Percentiles rank a stretch among this genome's conserved stretches.
These are phyloP conservation scores for Anser brachyrhynchus DNA, from an alignment of 2,113 vertebrate species.

Conservation along the genomic window DNA sequence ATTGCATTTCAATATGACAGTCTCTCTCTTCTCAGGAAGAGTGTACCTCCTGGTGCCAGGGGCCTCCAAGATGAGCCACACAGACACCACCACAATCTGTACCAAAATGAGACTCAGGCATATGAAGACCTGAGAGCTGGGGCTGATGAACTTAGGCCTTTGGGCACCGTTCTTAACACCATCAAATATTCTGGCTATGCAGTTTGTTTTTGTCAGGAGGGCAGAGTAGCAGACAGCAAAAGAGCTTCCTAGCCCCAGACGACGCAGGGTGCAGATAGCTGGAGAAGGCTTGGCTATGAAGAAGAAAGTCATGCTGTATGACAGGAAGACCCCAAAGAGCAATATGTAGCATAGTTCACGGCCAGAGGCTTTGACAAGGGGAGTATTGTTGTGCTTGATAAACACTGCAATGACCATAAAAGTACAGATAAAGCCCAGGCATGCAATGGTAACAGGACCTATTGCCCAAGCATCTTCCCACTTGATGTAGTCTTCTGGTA, in stretches of 20 bases:
- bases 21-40: slow-evolving; percentile 92
- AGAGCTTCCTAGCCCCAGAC: slow-evolving; percentile 92
- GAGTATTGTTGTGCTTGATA: slow-evolving; percentile 92
- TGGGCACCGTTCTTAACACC: slow-evolving; percentile 94
- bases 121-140: slow-evolving; percentile 97
- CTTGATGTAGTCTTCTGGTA: slow-evolving; percentile 97
- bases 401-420: slow-evolving; percentile 91
- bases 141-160: slow-evolving; percentile 96
- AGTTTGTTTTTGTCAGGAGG: slow-evolving; percentile 97
- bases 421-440: slow-evolving; percentile 92
- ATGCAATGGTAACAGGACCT: slow-evolving; percentile 95
- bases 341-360: slow-evolving; percentile 96
- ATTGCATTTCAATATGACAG: slow-evolving; percentile 97
- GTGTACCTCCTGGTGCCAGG: slow-evolving; percentile 93
- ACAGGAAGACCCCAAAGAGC: slow-evolving; percentile 93
- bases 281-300: slow-evolving; percentile 97
- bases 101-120: slow-evolving; percentile 94
- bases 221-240: slow-evolving; percentile 97
- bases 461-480: slow-evolving; percentile 99
- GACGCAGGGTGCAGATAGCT: slow-evolving; percentile 90
- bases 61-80: slow-evolving; percentile 94
- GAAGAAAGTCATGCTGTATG: slow-evolving; percentile 97
- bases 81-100: slow-evolving; percentile 91
- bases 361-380: slow-evolving; percentile 95
- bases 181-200: slow-evolving; percentile 95